Evolutionary conservation across 2,113 vertebrate species (phyloP), one percentile per base, ranked within the genome.

Genomic region (Acanthisitta chloris): DNA sequence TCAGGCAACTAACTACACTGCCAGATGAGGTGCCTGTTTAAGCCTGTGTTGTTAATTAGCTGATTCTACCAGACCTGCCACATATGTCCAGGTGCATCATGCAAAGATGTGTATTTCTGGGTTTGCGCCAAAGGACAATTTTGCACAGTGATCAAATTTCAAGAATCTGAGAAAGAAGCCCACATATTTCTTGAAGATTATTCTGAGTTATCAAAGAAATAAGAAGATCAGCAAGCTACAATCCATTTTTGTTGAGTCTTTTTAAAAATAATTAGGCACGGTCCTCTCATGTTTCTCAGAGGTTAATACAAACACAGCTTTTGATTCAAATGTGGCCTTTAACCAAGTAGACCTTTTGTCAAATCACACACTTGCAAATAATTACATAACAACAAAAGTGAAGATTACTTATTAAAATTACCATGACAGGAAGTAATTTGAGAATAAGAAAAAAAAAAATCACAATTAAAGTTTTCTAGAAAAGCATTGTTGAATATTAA

Each of bases 11-110:
- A 98, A 98, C 98, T 98, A 97, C 97, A 97, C 96, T 98, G 98
- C 98, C 98, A 98, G 98, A 98, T 98, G 98, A 98, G 98, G 98
- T 98, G 98, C 98, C 98, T 98, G 98, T 98, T 98, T 98, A 98
- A 98, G 98, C 98, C 98, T 98, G 98, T 98, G 97, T 98, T 98
- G 98, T 98, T 98, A 98, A 98, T 98, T 98, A 98, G 98, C 98
- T 98, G 98, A 98, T 98, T 98, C 97, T 98, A 97, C 97, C 97
- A 98, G 98, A 96, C 97, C 98, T 98, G 98, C 98, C 98, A 97
- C 98, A 98, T 97, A 98, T 98, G 98, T 98, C 98, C 98, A 98
- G 98, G 98, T 98, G 98, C 98, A 97, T 97, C 98, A 97, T 95
- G 98, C 97, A 98, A 98, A 98, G 98, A 98, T 98, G 97, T 95